Percentiles rank a stretch among this genome's conserved stretches.
Evolutionary conservation across 64 coral and sea anemone genomes (phyloP).

Genomic region (Cladopsammia gracilis): DNA sequence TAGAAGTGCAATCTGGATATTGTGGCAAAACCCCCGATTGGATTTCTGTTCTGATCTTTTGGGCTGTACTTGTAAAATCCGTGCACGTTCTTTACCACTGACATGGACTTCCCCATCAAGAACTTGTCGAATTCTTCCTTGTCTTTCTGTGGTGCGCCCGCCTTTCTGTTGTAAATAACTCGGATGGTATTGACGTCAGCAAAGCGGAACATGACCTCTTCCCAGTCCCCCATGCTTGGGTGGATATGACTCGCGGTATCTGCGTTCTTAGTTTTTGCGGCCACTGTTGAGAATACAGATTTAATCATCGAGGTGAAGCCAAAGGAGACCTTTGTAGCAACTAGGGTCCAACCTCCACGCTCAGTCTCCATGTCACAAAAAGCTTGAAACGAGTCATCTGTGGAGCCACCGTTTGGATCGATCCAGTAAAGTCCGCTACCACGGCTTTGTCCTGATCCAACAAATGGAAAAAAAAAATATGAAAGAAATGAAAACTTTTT

Average conservation of each 20-base stretch:
- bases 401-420: constrained; percentile 70
- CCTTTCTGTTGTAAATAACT: constrained; percentile 58
- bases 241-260: constrained; percentile 78
- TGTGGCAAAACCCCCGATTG: constrained; percentile 37
- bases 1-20: constrained; percentile 44
- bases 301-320: constrained; percentile 40
- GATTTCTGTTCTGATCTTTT: constrained; percentile 35
- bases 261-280: constrained; percentile 15
- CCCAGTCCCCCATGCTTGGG: constrained; percentile 29
- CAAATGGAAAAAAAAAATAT: neutral
- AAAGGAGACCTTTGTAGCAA: constrained; percentile 68
- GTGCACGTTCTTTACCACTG: neutral
- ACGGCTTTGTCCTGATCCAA: constrained; percentile 55
- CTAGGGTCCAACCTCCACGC: constrained; percentile 81
- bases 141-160: neutral
- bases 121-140: constrained; percentile 28
- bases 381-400: constrained; percentile 74
- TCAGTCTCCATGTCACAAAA: constrained; percentile 85
- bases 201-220: no score
- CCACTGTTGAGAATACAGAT: constrained; percentile 24
- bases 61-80: constrained; percentile 78
- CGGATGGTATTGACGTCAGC: no score
- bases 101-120: constrained; percentile 57
- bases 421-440: constrained; percentile 80
- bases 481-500: no score